Base-by-base conservation (phyloP, 2,797 vertebrate genomes). In the Pogoniulus pusillus region DNA sequence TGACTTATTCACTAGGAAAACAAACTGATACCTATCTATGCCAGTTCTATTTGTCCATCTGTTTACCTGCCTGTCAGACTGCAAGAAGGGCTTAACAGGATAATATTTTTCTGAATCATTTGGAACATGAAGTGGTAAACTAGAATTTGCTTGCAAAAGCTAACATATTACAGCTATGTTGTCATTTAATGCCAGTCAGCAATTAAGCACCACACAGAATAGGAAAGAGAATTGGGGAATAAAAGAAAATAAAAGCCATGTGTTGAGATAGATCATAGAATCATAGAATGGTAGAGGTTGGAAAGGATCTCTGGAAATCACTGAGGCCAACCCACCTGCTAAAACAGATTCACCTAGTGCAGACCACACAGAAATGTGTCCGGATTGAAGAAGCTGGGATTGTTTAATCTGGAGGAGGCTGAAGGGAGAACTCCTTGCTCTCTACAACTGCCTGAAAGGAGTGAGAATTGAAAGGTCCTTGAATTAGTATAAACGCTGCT, bases 31-130 rank as follows among this genome's bases (percentile, higher is more conserved):
- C 57, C 65, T 93, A 79, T 65, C 43, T 87, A 49, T 49, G 74
- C 60, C 87, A 91, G 49, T 81, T 94, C 35, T 75, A 16, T 87
- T 94, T 90, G 69, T 86, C 91, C 85, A 88, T 92, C 85, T 93
- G 85, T 87, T 89, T 81, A 85, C 58, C 79, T 93, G 51, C 89
- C 65, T 91, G 82, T 85, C 63, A 64, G 35, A 81, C 12, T 49
- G 4, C n/a, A 93, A 90, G 29, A 60, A 59, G 29, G 19, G 13
- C 24, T 87, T 81, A 81, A 69, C 94, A 89, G 39, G 6, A 20
- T 68, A 55, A 59, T 55, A 66, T 22, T 83, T 82, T 72, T 69
- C 29, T 62, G 30, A 85, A 80, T 49, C 71, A 70, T 47, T 92
- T 55, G 86, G 72, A 87, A 75, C 32, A 26, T 6, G 16, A 77